A percentile compares a stretch with the other conserved stretches of the same genome.
These are phyloP conservation scores for Cephus sareptanus DNA, from an alignment of 2,888 invertebrate genomes.

Conservation along the genomic window DNA sequence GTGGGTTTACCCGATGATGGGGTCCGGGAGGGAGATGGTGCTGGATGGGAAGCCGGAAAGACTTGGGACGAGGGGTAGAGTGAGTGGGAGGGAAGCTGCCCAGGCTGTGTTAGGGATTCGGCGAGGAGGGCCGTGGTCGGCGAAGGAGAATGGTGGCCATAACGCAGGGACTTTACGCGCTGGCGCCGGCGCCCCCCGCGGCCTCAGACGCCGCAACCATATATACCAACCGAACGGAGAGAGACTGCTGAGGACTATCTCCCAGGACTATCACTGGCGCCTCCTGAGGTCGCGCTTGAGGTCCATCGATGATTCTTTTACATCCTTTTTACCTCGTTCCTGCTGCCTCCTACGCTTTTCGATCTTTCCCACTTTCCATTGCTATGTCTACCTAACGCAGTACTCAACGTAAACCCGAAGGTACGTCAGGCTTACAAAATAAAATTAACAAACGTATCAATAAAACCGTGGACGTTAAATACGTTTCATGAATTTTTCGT, in stretches of 20 bases:
- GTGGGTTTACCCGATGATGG: conserved; percentile 46
- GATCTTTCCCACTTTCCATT: not conserved
- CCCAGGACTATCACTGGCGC: conserved; percentile 53
- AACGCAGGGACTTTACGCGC: conserved; percentile 64
- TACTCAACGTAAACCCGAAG: not conserved
- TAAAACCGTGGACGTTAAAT: not conserved
- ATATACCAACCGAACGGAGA: conserved; percentile 48
- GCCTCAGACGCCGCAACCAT: conserved; percentile 65
- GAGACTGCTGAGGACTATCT: conserved; percentile 36
- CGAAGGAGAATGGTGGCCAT: conserved; percentile 44
- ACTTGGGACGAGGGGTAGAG: conserved; percentile 35
- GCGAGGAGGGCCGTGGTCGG: conserved; percentile 23
- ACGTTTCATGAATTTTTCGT: not conserved
- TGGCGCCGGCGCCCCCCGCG: conserved; percentile 67
- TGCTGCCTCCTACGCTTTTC: not conserved
- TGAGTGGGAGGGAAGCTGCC: conserved; percentile 31
- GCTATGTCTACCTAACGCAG: not conserved
- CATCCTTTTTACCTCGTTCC: not conserved
- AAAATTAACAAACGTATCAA: not conserved
- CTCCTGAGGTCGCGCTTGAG: conserved; percentile 23
- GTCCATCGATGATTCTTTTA: conserved; percentile 9
- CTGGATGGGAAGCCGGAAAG: conserved; percentile 21
- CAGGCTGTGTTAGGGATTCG: conserved; percentile 30
- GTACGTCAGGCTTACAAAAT: not conserved
- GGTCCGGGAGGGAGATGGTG: conserved; percentile 29